phyloP scores from a whole-genome alignment of 2,113 vertebrate genomes.

The Microcebus ravelobensis region DNA sequence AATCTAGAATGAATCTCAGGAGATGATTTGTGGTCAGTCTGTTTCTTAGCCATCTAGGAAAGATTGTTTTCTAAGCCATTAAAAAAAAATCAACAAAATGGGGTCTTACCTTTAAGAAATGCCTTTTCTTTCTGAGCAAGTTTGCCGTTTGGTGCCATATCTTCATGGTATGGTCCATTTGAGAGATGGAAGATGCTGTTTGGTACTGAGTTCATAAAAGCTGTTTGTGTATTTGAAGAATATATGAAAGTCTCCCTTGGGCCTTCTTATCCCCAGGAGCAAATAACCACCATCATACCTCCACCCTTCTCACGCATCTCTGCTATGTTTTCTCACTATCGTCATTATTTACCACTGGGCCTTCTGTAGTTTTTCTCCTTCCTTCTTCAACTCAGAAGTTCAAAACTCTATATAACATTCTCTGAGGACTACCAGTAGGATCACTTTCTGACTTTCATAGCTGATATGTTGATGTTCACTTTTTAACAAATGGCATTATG shows the following conservation, averaged over 20 bases:
- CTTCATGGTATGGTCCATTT: background rate
- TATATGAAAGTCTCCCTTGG: fast-evolving
- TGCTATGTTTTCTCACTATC: too few species aligned
- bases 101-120: background rate
- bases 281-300: fast-evolving
- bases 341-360: fast-evolving
- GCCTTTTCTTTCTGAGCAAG: background rate
- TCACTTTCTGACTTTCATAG: background rate
- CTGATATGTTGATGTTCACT: background rate
- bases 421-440: background rate
- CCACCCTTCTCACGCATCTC: fast-evolving
- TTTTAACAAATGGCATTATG: background rate
- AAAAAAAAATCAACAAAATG: background rate
- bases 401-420: background rate
- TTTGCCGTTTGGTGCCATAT: background rate
- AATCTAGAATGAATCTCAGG: background rate
- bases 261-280: too few species aligned
- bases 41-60: background rate
- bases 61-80: background rate
- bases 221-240: background rate
- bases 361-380: background rate
- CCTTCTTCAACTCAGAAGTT: background rate
- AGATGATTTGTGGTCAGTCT: background rate
- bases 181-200: background rate
- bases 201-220: background rate